Evolutionary conservation across 2,113 vertebrate genomes (phyloP), one percentile per base, ranked within the genome.

Genomic region (Ochotona curzoniae): DNA sequence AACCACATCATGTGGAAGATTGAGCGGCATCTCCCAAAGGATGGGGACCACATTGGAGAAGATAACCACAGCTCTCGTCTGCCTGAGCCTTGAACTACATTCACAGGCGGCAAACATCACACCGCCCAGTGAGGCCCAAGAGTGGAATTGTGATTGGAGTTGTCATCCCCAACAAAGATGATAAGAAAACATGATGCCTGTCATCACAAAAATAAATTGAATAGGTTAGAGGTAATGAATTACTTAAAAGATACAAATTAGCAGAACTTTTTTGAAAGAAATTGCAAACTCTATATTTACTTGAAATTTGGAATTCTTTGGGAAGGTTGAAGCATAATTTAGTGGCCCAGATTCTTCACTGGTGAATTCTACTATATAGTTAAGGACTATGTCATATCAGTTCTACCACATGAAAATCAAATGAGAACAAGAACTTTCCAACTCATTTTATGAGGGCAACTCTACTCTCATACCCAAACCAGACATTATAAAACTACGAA

Each of bases 161-260:
- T 63, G 38, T n/a, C 73, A 35, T 30, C 38, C 6, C 54, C 23
- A 67, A 80, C 44, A 64, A 44, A 17, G 17, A 30, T 35, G 63
- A 67, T 63, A 63, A 64, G 44, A n/a, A 90, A 69, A 78, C 78
- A n/a, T 10, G 15, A 75, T 75, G 14, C 73, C 44, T 5, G 81
- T 30, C 28, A 76, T 83, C 38, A 71, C 3, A 44, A 5, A 28
- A 83, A 69, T 32, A 86, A 54, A 54, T 63, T 54, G 83, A 64
- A 73, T 64, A 83, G 44, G 8, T 85, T 76, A 51, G 7, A 67
- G 61, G 32, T 79, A 94, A 81, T 18, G 10, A 66, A 71, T 32
- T 86, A 32, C 15, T 82, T 28, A 17, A 78, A 90, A 81, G 82
- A 87, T 47, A 4, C 23, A 93, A 79, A 93, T 67, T 28, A 63